Conservation (phyloP, 2,113 vertebrate genomes). For the Glaucomys volans region DNA sequence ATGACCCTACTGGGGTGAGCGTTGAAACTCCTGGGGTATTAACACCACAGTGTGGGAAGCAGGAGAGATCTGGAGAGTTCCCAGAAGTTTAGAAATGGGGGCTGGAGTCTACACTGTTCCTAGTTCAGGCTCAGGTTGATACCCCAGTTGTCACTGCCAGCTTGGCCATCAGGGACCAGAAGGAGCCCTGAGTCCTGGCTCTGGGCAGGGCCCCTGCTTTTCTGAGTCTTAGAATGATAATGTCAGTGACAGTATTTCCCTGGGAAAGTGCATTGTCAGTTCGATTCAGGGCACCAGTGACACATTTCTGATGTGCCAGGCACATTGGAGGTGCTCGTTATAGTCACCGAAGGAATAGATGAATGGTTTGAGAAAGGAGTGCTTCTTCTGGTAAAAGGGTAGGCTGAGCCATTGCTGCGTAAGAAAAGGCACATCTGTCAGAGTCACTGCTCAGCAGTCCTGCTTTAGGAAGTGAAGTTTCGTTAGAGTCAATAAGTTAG, state of each 20-base stretch:
- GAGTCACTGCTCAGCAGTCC: neutral
- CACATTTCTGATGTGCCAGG: neutral
- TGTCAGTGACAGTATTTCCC: neutral
- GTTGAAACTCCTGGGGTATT: neutral
- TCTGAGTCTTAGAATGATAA: neutral
- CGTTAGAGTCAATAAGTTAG: neutral
- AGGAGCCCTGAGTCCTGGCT: neutral
- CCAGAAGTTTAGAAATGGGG: neutral
- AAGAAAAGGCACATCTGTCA: neutral
- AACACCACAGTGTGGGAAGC: neutral
- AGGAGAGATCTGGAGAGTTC: neutral
- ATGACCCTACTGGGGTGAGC: neutral
- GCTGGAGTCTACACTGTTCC: neutral
- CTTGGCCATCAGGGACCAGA: neutral
- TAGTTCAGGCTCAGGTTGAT: neutral
- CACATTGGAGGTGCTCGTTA: neutral
- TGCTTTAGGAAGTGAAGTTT: neutral
- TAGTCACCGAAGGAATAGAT: neutral
- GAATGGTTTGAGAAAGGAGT: neutral
- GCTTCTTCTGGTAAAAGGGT: neutral
- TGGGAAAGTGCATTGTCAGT: neutral
- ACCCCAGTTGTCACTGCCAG: neutral
- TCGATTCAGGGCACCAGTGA: neutral
- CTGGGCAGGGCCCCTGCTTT: neutral
- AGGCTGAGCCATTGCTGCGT: neutral